Percentiles rank a stretch among this genome's conserved stretches.
Conservation (phyloP, 2,797 vertebrate genomes). For the Cacajao melanocephalus region DNA sequence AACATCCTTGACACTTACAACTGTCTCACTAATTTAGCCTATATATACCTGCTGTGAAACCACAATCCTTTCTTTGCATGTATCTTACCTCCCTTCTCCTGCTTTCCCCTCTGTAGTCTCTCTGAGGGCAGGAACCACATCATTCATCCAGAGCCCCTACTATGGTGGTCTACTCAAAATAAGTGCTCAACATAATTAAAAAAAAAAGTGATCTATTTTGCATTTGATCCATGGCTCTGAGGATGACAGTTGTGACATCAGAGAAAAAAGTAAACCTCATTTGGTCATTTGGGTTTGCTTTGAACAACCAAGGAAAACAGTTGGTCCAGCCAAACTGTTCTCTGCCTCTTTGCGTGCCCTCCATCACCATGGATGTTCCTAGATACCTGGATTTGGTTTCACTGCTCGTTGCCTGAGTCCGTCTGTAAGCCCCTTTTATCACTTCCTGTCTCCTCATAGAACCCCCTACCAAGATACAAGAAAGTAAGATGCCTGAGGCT, state of each 20-base stretch:
- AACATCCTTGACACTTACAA: background rate
- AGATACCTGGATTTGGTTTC: background rate
- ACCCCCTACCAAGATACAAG: background rate
- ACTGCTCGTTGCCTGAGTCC: background rate
- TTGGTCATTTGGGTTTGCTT: background rate
- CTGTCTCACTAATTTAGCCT: background rate
- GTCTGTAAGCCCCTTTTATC: background rate
- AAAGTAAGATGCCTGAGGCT: background rate
- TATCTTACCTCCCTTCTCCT: background rate
- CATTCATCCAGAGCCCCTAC: background rate
- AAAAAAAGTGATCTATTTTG: background rate
- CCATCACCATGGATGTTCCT: background rate
- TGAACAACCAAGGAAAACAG: background rate
- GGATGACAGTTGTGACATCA: background rate
- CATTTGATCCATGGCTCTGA: background rate
- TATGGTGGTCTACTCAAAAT: background rate
- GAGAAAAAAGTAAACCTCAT: background rate
- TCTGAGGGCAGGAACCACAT: background rate
- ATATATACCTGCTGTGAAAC: background rate
- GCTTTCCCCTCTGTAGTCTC: background rate
- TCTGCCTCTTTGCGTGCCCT: background rate
- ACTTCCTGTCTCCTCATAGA: background rate
- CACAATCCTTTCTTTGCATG: background rate
- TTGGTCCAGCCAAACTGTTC: background rate
- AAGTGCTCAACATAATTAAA: background rate